Evolutionary conservation across 1,140 invertebrate genomes (phyloP).

Genomic region (Drosophila watanabei): DNA sequence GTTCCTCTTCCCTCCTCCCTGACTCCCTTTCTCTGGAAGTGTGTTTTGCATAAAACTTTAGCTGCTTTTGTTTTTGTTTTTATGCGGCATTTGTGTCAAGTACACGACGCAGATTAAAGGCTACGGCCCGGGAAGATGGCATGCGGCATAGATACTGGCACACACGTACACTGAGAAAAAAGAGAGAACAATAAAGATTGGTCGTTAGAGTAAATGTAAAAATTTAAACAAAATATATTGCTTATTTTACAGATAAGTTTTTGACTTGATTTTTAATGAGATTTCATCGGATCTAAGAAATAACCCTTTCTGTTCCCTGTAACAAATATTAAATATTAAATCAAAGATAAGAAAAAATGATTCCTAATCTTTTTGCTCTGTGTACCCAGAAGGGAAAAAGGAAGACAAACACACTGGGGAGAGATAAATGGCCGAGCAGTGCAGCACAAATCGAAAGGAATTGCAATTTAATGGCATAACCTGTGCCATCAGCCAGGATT

Average conservation of each 20-base stretch:
- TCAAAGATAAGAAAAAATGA: too few species aligned
- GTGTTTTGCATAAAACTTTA: constrained; percentile 69
- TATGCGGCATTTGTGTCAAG: constrained; percentile 79
- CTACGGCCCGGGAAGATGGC: constrained; percentile 76
- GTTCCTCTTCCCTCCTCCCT: background rate
- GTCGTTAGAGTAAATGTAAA: background rate
- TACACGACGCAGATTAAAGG: constrained; percentile 82
- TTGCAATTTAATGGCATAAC: constrained; percentile 79
- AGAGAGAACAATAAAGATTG: background rate
- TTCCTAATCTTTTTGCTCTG: background rate
- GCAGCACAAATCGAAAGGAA: constrained; percentile 78
- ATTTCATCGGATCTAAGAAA: too few species aligned
- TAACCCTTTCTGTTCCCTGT: too few species aligned
- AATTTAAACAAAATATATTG: too few species aligned
- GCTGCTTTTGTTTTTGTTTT: constrained; percentile 68
- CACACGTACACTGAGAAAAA: constrained; percentile 13
- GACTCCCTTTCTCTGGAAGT: background rate
- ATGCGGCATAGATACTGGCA: constrained; percentile 38
- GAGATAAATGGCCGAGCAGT: constrained; percentile 70
- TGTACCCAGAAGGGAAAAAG: background rate
- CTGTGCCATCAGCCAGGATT: constrained; percentile 49
- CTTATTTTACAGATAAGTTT: background rate
- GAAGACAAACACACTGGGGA: constrained; percentile 1
- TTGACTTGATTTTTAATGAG: background rate
- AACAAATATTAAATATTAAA: background rate